Conservation (phyloP, 2,797 vertebrate genomes). For the Dendrocincla tyrannina region DNA sequence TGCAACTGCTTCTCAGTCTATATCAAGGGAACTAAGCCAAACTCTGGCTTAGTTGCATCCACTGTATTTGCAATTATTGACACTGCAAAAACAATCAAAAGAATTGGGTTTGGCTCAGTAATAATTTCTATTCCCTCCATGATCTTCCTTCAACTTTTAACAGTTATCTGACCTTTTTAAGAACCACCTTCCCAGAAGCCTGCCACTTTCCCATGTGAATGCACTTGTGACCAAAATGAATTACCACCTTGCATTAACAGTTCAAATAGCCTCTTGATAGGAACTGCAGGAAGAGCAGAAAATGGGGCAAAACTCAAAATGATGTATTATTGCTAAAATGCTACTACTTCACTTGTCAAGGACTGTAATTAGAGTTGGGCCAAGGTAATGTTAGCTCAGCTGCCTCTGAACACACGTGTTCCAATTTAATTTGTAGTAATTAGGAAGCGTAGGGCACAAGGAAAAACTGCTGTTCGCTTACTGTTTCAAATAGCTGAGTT, state of each 20-base stretch:
- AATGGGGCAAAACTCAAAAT: neutral
- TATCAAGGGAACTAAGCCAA: neutral
- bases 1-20: neutral
- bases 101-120: neutral
- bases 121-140: neutral
- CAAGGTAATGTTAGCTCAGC: constrained; percentile 45
- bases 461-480: constrained; percentile 23
- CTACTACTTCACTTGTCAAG: neutral
- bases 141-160: neutral
- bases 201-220: neutral
- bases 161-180: neutral
- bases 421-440: constrained; percentile 58
- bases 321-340: neutral
- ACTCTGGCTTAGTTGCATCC: neutral
- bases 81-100: neutral
- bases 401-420: constrained; percentile 44
- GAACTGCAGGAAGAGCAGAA: neutral
- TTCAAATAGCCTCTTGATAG: neutral
- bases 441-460: constrained; percentile 32
- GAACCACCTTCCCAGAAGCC: neutral
- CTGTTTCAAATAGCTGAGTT: constrained; percentile 52
- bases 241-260: neutral
- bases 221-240: neutral
- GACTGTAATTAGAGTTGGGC: neutral
- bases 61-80: neutral